These are phyloP conservation scores for Stigmatopora nigra DNA, from an alignment of 2,113 vertebrate genomes.

Conservation along the genomic window DNA sequence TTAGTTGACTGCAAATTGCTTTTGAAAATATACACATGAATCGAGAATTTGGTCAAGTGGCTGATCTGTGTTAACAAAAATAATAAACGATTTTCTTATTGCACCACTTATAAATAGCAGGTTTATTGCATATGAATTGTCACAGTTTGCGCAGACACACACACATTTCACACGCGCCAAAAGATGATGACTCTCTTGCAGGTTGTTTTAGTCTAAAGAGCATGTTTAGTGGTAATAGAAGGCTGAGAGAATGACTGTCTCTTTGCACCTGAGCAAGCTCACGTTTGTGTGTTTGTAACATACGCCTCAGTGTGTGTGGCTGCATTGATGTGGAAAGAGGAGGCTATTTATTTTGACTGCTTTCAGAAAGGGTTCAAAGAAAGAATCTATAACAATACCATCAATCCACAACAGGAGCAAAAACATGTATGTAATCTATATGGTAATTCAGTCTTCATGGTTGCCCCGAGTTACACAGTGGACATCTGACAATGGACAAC, in stretches of 20 bases:
- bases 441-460: constrained; percentile 64
- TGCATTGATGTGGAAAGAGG: constrained; percentile 49
- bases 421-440: constrained; percentile 74
- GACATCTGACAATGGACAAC: constrained; percentile 58
- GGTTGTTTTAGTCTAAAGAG: constrained; percentile 29
- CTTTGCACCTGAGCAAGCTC: constrained; percentile 26
- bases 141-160: not conserved
- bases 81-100: constrained; percentile 8
- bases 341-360: constrained; percentile 65
- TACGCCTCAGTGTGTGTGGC: constrained; percentile 13
- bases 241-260: constrained; percentile 21
- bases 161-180: not conserved
- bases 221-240: constrained; percentile 43
- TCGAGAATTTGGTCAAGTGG: not conserved
- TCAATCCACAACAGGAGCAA: constrained; percentile 62
- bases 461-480: constrained; percentile 51
- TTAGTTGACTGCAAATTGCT: not conserved
- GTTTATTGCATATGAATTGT: constrained; percentile 15
- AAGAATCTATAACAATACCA: constrained; percentile 69
- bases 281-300: not conserved
- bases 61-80: no score
- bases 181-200: constrained; percentile 13
- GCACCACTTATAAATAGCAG: constrained; percentile 17
- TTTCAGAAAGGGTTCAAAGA: constrained; percentile 56
- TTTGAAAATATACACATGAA: not conserved